Conservation (phyloP, 2,888 invertebrate genomes). For the Coelopa pilipes region DNA sequence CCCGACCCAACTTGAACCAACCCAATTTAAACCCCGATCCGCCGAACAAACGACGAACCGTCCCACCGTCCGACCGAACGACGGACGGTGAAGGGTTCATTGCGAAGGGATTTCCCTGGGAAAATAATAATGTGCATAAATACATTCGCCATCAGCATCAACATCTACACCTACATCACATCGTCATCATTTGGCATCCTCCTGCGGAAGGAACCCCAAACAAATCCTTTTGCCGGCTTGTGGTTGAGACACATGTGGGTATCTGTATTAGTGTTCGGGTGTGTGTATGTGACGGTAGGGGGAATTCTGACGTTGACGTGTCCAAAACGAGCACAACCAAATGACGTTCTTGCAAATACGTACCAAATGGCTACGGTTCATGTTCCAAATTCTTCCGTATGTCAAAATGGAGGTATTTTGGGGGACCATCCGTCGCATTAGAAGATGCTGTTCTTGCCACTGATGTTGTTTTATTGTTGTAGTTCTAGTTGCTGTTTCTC, state of each 20-base stretch:
- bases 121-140: conserved; percentile 22
- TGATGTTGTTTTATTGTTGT: too few relatives aligned
- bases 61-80: not conserved
- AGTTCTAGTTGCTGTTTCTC: not conserved
- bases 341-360: not conserved
- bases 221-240: conserved; percentile 20
- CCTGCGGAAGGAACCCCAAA: conserved; percentile 6
- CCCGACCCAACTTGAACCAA: too few relatives aligned
- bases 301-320: conserved; percentile 8
- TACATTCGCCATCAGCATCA: conserved; percentile 21
- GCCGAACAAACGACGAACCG: not conserved
- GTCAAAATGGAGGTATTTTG: not conserved
- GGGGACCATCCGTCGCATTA: not conserved
- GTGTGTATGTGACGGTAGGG: not conserved
- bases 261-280: not conserved
- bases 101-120: conserved; percentile 8
- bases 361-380: conserved; percentile 8
- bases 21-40: not conserved
- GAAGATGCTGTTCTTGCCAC: not conserved
- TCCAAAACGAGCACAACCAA: conserved; percentile 6
- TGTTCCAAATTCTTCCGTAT: conserved; percentile 6
- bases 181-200: conserved; percentile 20
- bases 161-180: not conserved
- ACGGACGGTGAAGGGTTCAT: conserved; percentile 2
- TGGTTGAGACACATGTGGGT: conserved; percentile 7